phyloP scores from a whole-genome alignment of 2,113 vertebrate genomes.

The Podiceps cristatus region DNA sequence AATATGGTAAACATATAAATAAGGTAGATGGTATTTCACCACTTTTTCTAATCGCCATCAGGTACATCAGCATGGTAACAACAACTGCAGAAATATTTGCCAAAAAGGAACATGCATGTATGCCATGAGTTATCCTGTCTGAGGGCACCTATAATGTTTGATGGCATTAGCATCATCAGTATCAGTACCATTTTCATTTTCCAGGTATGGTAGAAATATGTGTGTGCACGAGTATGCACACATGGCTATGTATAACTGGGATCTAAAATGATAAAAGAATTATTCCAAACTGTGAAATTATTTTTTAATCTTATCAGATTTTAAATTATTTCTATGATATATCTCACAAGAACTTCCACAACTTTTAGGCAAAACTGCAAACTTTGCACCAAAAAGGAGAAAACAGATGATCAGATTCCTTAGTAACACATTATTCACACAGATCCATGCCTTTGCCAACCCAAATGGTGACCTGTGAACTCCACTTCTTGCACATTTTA shows the following conservation, averaged over 20 bases:
- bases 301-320: background rate
- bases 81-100: constrained; percentile 7
- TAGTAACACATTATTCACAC: background rate
- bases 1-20: background rate
- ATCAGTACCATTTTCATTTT: background rate
- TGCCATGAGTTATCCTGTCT: background rate
- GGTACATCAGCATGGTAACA: background rate
- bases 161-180: background rate
- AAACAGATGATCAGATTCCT: background rate
- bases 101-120: background rate
- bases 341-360: background rate
- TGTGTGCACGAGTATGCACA: no score
- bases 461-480: background rate
- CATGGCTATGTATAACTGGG: background rate
- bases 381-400: background rate
- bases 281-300: background rate
- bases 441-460: background rate
- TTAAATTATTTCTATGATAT: background rate
- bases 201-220: background rate
- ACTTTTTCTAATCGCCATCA: constrained; percentile 24
- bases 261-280: background rate
- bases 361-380: background rate
- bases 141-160: background rate
- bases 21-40: constrained; percentile 36
- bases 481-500: constrained; percentile 23